phyloP scores from a whole-genome alignment of 2,888 invertebrate species.

The Phalangium opilio region DNA sequence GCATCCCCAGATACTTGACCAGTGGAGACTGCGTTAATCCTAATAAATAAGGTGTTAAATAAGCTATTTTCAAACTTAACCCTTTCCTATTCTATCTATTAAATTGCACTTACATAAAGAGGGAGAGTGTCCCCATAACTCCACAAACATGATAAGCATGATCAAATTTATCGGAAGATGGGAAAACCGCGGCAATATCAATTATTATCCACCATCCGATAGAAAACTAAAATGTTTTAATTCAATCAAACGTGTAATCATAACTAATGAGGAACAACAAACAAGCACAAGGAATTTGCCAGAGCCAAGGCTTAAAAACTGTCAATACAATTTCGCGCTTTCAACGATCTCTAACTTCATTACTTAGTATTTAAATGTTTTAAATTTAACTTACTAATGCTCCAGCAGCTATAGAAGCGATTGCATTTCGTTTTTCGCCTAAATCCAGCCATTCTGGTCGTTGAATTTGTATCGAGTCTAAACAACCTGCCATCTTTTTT shows the following conservation, averaged over 20 bases:
- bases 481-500: conserved; percentile 40
- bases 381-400: conserved; percentile 49
- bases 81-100: conserved; percentile 4
- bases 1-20: conserved; percentile 75
- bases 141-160: conserved; percentile 76
- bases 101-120: conserved; percentile 57
- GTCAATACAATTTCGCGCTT: no score
- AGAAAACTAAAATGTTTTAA: conserved; percentile 53
- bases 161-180: conserved; percentile 38
- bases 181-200: conserved; percentile 71
- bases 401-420: conserved; percentile 71
- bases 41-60: conserved; percentile 26
- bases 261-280: no score
- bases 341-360: no score
- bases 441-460: conserved; percentile 58
- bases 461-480: conserved; percentile 58
- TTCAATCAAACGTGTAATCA: no score
- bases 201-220: conserved; percentile 97
- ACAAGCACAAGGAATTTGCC: no score
- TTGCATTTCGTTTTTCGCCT: conserved; percentile 67
- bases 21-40: conserved; percentile 89
- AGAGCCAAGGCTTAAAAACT: neutral
- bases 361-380: neutral
- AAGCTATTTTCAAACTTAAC: no score
- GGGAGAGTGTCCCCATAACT: conserved; percentile 77